Evolutionary conservation across 2,797 vertebrate genomes (phyloP), one percentile per base, ranked within the genome.

Genomic region (Euphonia xanthogaster): DNA sequence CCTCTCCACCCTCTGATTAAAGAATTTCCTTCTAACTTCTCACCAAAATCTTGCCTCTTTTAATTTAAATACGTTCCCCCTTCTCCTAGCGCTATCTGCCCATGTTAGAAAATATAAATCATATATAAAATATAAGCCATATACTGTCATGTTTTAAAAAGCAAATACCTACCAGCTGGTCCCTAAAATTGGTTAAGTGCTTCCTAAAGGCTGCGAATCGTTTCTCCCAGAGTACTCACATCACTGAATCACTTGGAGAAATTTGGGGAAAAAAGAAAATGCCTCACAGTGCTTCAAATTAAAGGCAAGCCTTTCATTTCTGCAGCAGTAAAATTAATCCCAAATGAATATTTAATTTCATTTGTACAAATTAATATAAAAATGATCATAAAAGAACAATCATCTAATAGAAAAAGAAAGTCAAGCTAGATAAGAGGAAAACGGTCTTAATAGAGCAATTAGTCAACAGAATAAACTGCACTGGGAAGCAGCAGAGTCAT

Each of bases 281-380:
- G 22, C 31, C 66, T 39, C 35, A 12, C 6, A 73, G 50, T 16
- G 39, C 55, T 78, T 77, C 67, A 84, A 86, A 88, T 85, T 80
- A 94, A 88, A 86, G 55, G 37, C 63, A 84, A 54, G 33, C 20
- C 85, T 86, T 86, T 77, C 40, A 51, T 71, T 91, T 79, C 78
- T 68, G 39, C 25, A 54, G 76, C 55, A 90, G 37, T 72, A 80
- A 96, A 96, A 96, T 24, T 28, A 54, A 77, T 90, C 85, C 87
- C 67, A 93, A 87, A 95, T 14, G 61, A 87, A 94, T 83, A 88
- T 92, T 96, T 95, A 87, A 94, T 94, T 94, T 83, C 83, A 45
- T 55, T 93, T 86, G 73, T 83, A 90, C 33, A 95, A 95, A 93
- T 62, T 51, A 86, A 90, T 72, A 81, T 35, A 80, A 86, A 93